These are phyloP conservation scores for Thaumatotibia leucotreta DNA, from an alignment of 1,140 invertebrate genomes.

Conservation along the genomic window DNA sequence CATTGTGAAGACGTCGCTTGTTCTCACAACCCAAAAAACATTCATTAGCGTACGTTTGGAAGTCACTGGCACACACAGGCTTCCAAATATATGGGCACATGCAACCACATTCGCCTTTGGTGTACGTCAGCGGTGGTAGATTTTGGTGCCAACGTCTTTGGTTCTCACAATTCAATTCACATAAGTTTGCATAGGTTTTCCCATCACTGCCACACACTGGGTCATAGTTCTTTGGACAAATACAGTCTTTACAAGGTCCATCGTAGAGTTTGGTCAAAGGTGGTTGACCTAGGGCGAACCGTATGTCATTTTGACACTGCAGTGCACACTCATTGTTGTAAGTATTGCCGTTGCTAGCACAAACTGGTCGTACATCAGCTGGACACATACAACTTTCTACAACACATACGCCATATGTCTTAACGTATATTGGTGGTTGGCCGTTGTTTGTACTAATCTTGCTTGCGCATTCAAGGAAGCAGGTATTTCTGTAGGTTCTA, in stretches of 20 bases:
- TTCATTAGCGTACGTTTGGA: constrained; percentile 17
- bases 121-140: neutral
- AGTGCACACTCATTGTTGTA: neutral
- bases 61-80: constrained; percentile 10
- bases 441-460: neutral
- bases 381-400: neutral
- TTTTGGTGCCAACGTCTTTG: neutral
- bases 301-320: neutral
- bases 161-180: neutral
- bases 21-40: constrained; percentile 24
- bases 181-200: neutral
- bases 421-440: neutral
- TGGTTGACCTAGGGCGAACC: neutral
- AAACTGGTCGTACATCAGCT: neutral
- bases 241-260: neutral
- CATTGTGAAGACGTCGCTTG: neutral
- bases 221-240: neutral
- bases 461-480: neutral
- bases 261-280: neutral
- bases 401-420: neutral
- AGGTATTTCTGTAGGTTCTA: neutral
- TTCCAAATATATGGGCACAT: neutral
- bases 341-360: neutral
- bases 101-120: neutral
- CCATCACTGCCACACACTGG: neutral